Conservation (phyloP, 2,113 vertebrate genomes). For the Micromys minutus region DNA sequence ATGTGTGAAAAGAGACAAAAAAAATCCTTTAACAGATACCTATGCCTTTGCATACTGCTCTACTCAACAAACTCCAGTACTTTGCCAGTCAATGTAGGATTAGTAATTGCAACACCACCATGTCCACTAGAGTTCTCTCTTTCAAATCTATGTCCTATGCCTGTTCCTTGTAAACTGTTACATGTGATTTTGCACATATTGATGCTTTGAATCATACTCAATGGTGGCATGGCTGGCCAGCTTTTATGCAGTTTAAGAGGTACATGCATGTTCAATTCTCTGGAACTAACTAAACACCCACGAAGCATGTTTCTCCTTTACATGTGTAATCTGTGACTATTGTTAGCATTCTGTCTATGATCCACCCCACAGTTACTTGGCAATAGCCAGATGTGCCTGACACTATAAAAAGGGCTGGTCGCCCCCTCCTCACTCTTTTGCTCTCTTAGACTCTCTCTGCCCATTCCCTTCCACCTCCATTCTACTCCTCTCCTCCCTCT, state of each 20-base stretch:
- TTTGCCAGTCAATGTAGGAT: not conserved
- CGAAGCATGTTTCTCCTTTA: not conserved
- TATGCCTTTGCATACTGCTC: not conserved
- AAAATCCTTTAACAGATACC: not conserved
- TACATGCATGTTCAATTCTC: not conserved
- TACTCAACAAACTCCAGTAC: not conserved
- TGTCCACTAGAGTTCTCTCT: not conserved
- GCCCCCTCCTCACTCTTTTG: no score
- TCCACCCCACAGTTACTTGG: no score
- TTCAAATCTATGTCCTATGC: not conserved
- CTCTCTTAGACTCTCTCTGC: no score
- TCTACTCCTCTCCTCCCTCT: no score
- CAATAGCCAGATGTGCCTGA: no score
- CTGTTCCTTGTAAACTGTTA: not conserved
- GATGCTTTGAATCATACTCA: not conserved
- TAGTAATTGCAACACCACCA: not conserved
- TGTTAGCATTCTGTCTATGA: no score
- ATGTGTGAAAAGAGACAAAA: not conserved
- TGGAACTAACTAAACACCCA: not conserved
- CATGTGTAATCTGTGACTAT: not conserved
- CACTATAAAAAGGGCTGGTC: no score
- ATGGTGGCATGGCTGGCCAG: not conserved
- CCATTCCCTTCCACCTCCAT: no score
- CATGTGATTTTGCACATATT: not conserved
- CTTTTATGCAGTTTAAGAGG: not conserved